These are phyloP conservation scores for Phyllotreta cruciferae DNA, from an alignment of 2,888 invertebrate species.

Conservation along the genomic window DNA sequence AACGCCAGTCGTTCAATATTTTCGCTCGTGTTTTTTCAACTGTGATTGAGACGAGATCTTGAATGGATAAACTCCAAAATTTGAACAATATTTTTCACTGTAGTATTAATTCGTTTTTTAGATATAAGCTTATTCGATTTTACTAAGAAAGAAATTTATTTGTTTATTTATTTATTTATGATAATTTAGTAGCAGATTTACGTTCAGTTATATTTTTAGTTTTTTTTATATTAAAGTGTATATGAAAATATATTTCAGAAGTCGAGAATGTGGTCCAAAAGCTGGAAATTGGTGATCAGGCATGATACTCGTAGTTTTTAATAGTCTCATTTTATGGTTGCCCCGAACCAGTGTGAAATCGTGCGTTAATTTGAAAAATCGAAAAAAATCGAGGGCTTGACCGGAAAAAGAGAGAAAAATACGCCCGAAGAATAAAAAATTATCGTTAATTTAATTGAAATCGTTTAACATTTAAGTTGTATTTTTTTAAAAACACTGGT, in stretches of 20 bases:
- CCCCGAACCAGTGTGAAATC: conserved; percentile 14
- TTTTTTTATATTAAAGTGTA: conserved; percentile 1
- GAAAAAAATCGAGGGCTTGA: conserved; percentile 1
- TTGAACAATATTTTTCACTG: conserved; percentile 2
- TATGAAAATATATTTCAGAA: conserved; percentile 21
- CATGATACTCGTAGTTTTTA: conserved; percentile 6
- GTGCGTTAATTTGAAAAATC: not conserved
- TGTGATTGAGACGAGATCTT: conserved; percentile 18
- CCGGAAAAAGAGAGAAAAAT: not conserved
- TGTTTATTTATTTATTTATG: too few species aligned
- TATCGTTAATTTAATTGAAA: conserved; percentile 2
- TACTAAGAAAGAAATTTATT: too few species aligned
- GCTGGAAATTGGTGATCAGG: conserved; percentile 16
- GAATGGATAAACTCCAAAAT: conserved; percentile 8
- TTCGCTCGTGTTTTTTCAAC: conserved; percentile 14
- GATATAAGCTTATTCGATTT: not conserved
- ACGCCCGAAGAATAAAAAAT: conserved; percentile 6
- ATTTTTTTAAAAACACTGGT: conserved; percentile 10
- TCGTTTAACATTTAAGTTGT: conserved; percentile 3
- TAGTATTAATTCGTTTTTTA: conserved; percentile 19
- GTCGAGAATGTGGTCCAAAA: not conserved
- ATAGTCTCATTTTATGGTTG: not conserved
- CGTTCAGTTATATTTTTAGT: too few species aligned
- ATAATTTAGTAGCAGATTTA: too few species aligned
- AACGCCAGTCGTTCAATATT: not conserved